Conservation (phyloP, 1,140 invertebrate species). For the Augochlora pura region DNA sequence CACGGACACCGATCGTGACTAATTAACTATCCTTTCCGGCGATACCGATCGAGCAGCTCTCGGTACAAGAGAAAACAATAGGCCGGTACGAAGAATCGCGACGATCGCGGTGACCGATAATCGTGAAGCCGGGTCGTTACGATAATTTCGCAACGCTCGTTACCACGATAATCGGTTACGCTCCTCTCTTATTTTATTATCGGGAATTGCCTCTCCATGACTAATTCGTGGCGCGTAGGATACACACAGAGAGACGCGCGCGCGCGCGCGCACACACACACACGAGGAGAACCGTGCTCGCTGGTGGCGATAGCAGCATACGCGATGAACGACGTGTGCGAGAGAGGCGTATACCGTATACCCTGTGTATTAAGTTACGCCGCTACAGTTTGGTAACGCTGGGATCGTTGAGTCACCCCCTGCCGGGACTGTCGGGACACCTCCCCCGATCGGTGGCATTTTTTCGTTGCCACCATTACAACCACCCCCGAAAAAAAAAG, state of each 20-base stretch:
- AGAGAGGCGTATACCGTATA: conserved; percentile 74
- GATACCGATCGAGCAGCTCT: conserved; percentile 54
- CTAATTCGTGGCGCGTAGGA: conserved; percentile 54
- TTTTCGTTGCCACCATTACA: conserved; percentile 36
- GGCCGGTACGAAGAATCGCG: conserved; percentile 58
- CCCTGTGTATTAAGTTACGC: conserved; percentile 76
- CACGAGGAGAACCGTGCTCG: conserved; percentile 46
- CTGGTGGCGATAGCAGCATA: conserved; percentile 62
- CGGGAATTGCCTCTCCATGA: conserved; percentile 63
- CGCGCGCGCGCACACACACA: neutral
- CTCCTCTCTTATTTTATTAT: conserved; percentile 64
- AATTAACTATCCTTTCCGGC: conserved; percentile 51
- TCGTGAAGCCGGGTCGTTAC: conserved; percentile 39
- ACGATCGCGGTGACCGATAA: conserved; percentile 57
- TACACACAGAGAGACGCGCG: neutral
- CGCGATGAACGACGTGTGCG: conserved; percentile 68
- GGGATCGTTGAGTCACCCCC: conserved; percentile 68
- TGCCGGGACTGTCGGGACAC: conserved; percentile 24
- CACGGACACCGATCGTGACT: conserved; percentile 62
- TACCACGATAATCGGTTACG: conserved; percentile 58
- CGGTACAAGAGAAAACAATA: conserved; percentile 54
- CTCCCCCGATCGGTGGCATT: conserved; percentile 32
- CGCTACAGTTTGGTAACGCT: conserved; percentile 64
- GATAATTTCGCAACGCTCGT: conserved; percentile 67
- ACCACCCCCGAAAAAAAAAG: neutral